phyloP scores from a whole-genome alignment of 2,113 vertebrate genomes.

The Thinocorus orbignyianus region DNA sequence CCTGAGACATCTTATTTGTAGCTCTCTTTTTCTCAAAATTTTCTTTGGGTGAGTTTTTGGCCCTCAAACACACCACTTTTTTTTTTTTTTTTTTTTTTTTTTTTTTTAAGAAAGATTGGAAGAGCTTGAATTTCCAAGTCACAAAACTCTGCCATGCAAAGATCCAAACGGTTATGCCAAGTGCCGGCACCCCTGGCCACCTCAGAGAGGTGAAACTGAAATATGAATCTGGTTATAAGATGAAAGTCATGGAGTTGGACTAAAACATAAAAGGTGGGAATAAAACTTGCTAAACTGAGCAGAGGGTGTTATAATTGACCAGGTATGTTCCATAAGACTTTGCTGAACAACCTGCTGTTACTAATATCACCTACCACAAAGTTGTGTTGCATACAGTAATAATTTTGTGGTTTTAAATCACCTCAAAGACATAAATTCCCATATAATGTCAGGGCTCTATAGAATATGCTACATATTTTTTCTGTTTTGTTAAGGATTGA shows the following conservation, averaged over 20 bases:
- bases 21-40: neutral
- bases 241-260: neutral
- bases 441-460: neutral
- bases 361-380: neutral
- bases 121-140: neutral
- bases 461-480: neutral
- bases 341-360: neutral
- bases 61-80: fast-evolving
- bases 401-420: neutral
- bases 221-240: neutral
- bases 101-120: neutral
- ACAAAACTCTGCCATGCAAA: neutral
- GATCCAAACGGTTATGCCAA: neutral
- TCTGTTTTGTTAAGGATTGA: neutral
- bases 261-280: neutral
- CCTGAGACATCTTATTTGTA: neutral
- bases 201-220: neutral
- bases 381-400: neutral
- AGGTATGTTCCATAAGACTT: neutral
- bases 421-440: neutral
- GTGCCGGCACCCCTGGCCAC: neutral
- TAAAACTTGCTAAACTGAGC: neutral
- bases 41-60: neutral
- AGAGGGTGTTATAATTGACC: neutral
- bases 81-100: too few species aligned